Percentiles rank a stretch among this genome's conserved stretches.
Evolutionary conservation across 2,113 vertebrate genomes (phyloP).

Genomic region (Delphinapterus leucas): DNA sequence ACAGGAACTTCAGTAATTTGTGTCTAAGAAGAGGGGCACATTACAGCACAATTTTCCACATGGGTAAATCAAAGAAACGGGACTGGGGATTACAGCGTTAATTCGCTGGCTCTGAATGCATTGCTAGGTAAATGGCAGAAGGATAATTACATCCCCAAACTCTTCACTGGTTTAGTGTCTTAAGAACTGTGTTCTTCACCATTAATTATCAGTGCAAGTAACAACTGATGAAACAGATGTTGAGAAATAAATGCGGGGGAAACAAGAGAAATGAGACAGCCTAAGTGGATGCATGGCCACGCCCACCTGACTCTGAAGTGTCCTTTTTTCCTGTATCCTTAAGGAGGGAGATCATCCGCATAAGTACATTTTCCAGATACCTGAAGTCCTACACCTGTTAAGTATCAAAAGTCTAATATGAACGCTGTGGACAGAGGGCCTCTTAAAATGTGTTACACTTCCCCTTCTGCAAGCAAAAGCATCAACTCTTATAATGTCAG

Average conservation of each 20-base stretch:
- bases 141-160: slow-evolving; percentile 54
- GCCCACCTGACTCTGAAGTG: not conserved
- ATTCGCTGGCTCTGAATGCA: slow-evolving; percentile 71
- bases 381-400: not conserved
- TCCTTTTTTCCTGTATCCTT: not conserved
- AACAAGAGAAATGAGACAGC: not conserved
- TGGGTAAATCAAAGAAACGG: slow-evolving; percentile 12
- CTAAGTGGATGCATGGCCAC: not conserved
- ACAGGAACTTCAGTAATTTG: slow-evolving; percentile 64
- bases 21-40: slow-evolving; percentile 53
- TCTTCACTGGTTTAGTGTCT: slow-evolving; percentile 49
- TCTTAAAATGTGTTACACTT: not conserved
- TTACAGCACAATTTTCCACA: slow-evolving; percentile 56
- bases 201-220: slow-evolving; percentile 61
- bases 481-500: not conserved
- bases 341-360: not conserved
- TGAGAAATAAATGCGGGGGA: slow-evolving; percentile 36
- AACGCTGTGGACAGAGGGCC: not conserved
- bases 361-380: not conserved
- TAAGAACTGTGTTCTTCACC: slow-evolving; percentile 54
- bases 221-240: slow-evolving; percentile 70
- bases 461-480: not conserved
- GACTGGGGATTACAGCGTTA: slow-evolving; percentile 57
- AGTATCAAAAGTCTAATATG: not conserved
- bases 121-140: slow-evolving; percentile 76